Base-by-base conservation (phyloP, 1,140 invertebrate genomes). In the Ceratina japonica region DNA sequence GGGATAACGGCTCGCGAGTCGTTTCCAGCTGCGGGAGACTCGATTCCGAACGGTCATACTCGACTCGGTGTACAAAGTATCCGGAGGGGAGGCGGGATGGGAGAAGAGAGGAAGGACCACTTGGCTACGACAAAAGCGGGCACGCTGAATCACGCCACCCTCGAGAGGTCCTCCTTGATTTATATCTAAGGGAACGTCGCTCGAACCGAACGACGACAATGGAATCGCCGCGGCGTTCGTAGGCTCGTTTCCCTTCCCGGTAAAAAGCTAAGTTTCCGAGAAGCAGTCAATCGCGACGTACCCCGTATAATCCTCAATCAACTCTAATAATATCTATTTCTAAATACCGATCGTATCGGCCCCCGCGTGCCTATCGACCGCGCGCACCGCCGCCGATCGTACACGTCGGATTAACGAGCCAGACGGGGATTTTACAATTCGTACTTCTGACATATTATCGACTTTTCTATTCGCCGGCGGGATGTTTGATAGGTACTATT, bases 71-170 rank as follows among this genome's bases (percentile, higher is more conserved):
- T 66, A 68, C 61, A 80, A 76, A 83, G 77, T 65, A 72, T 77
- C 77, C 78, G 73, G 12, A 16, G 54, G n/a, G 13, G 5, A 87
- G 87, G 87, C 87, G 76, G 82, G 80, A 31, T n/a, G n/a, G 4
- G 27, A 31, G 27, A 31, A 66, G 75, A 70, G 75, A 81, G 72
- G 73, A 76, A 75, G 83, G 75, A 80, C 87, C 84, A 86, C 84
- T 84, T 78, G 82, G 76, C 71, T 70, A 80, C 73, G 86, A 90
- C 86, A 89, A 91, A 90, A 89, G 89, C 89, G 84, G 76, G 84
- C 86, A 44, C 84, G 88, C 84, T 89, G 88, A 90, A 91, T 90
- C 89, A 88, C 78, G 83, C 79, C 86, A 80, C 86, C 87, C 88
- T 87, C 81, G 77, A 84, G 70, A 81, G 80, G 52, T 69, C 37